Evolutionary conservation across 30 jellyfish, hydroid and myxozoan species (phyloP), one percentile per base, ranked within the genome.

Genomic region (Aurelia sp.): DNA sequence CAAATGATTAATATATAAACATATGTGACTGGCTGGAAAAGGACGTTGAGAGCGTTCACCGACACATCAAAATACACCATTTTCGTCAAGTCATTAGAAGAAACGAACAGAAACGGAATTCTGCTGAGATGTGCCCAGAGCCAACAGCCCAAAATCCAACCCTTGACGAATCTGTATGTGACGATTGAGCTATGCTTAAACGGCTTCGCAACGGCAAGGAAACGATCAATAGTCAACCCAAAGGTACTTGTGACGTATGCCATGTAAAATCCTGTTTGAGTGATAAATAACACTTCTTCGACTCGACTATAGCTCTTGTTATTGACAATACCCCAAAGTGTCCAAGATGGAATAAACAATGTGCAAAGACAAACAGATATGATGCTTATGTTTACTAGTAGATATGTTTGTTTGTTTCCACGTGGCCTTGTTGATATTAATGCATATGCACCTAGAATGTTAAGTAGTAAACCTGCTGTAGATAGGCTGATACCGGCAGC

Each of bases 11-110:
- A 59, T 16, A 87, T 76, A 24, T 61, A 87, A 3, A 68, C 48
- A 67, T 75, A 87, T 3, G 96, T 87, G 3, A 62, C 60, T 31
- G 96, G 96, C 67, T 87, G 96, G 44, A 76, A 76, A 9, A 87
- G 9, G 47, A 87, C 22, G 33, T 77, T 73, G 20, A 87, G 19
- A 0, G 85, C 77, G 55, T 87, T 82, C 38, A 87, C 58, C 30
- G 90, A 24, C 24, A 87, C 63, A 55, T 87, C 96, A 27, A 87
- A 22, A 16, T 76, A 67, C 13, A 87, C 84, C 80, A 65, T 55
- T 13, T 73, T 72, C 58, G 59, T 30, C 13, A 87, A 48, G 10
- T 64, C 68, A 11, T 63, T 47, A 5, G 89, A 72, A 7, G 77
- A 19, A 35, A 87, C 38, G 73, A 76, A 17, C 0, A 87, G 73